These are phyloP conservation scores for Pluvialis apricaria DNA, from an alignment of 2,113 vertebrate genomes.

Conservation along the genomic window DNA sequence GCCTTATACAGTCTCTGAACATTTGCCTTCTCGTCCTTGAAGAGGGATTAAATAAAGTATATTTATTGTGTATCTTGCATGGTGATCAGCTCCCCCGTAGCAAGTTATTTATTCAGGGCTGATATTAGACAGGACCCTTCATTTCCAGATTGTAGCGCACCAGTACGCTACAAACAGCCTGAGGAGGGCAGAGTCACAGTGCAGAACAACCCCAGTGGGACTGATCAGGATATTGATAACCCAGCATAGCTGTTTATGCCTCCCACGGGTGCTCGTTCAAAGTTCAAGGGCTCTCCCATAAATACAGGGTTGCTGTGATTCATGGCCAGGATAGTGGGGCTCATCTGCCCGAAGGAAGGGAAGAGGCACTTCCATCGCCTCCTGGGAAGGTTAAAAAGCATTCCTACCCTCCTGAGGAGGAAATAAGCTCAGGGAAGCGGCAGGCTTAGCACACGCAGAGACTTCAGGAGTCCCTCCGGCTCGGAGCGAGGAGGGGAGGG, in stretches of 20 bases:
- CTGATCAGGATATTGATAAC: neutral
- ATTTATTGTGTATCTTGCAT: neutral
- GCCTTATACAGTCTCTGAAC: neutral
- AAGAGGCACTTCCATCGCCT: neutral
- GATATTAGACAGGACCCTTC: neutral
- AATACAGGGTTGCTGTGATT: neutral
- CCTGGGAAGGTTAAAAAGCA: neutral
- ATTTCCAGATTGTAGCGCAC: neutral
- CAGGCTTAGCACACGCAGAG: neutral
- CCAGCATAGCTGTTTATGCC: neutral
- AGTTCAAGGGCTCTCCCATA: neutral
- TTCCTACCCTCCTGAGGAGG: neutral
- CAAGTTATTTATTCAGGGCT: neutral
- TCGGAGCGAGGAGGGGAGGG: neutral
- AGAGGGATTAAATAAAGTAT: neutral
- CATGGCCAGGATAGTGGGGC: accelerated
- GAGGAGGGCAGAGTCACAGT: neutral
- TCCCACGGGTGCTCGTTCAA: accelerated
- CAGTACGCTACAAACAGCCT: accelerated
- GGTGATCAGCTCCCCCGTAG: neutral
- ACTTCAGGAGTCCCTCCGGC: accelerated
- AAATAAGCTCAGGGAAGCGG: neutral
- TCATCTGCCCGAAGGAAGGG: neutral
- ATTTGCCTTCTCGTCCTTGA: neutral
- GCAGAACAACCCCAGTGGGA: neutral